Base-by-base conservation (phyloP, 1,140 invertebrate species). In the Oppia nitens region DNA sequence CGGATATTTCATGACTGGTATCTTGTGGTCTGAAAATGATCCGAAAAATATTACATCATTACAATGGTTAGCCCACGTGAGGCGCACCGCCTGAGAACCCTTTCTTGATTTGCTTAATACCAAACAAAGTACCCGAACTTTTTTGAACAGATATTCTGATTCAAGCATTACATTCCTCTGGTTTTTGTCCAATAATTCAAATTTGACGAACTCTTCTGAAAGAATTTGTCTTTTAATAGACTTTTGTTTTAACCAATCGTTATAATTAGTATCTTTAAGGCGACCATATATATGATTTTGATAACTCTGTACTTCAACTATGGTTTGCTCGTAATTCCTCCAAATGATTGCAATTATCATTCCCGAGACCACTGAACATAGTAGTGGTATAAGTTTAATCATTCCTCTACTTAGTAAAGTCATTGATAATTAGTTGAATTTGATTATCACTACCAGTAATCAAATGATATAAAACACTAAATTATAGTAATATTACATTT, bases 41-140 rank as follows among this genome's bases (percentile, higher is more conserved):
- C 65, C 66, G 29, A 63, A 66, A 62, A 65, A 66, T 3, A 60
- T 28, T 2, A 55, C 63, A 23, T 57, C 45, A 58, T 67, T 66
- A 24, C 66, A 67, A 59, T 67, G 66, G 52, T 65, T 64, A 21
- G 60, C 63, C 66, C 66, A 67, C 3, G 66, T 67, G 3, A 63
- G 21, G 21, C 62, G 61, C 4, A 67, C 48, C n/a, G 66, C 65
- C 50, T 62, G 55, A 9, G 60, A 57, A 27, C 59, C 53, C 47
- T 64, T 63, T 25, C 56, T 47, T n/a, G 60, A 32, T 49, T 57
- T 64, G 17, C 64, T 57, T 27, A 66, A 55, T 21, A 67, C 55
- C 17, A 67, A 21, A 60, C 66, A 67, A 12, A 67, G 48, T 27
- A 67, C 61, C n/a, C 50, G 55, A 11, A 52, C 60, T 23, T 60